These are phyloP conservation scores for Onychomys arenicola DNA, from an alignment of 2,797 vertebrate genomes.

Conservation along the genomic window DNA sequence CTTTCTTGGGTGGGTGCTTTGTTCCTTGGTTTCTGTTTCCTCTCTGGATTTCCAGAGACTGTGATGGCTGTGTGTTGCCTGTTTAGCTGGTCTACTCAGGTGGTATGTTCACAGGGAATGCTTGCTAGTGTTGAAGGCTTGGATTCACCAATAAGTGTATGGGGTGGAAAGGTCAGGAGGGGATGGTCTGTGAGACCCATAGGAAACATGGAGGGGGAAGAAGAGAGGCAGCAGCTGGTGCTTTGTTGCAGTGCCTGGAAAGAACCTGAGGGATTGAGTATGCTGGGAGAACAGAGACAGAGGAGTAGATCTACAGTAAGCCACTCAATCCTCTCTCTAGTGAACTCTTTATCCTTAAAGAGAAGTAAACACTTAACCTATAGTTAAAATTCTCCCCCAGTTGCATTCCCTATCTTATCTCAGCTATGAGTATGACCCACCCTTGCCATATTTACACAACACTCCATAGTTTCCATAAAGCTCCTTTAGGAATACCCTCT, in stretches of 20 bases:
- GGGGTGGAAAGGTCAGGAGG: not conserved
- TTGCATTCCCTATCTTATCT: not conserved
- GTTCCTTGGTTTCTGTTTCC: not conserved
- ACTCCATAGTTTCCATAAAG: not conserved
- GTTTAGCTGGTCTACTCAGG: no score
- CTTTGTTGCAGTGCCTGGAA: not conserved
- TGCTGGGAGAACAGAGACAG: not conserved
- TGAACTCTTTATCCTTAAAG: not conserved
- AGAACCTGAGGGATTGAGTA: not conserved
- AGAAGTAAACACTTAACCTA: not conserved
- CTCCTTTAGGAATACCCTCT: constrained; percentile 12
- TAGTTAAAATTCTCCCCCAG: constrained; percentile 20
- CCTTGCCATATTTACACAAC: not conserved
- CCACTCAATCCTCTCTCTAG: not conserved
- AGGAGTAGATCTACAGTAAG: not conserved
- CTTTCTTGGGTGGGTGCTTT: not conserved
- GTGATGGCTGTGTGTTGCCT: not conserved
- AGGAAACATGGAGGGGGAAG: no score
- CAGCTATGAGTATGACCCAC: not conserved
- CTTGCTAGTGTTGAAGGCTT: not conserved
- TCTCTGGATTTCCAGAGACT: not conserved
- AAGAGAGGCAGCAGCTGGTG: not conserved
- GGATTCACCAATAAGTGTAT: not conserved
- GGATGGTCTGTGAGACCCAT: not conserved
- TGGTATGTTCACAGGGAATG: not conserved